Evolutionary conservation across 2,113 vertebrate genomes (phyloP).

Genomic region (Apodemus speciosus): DNA sequence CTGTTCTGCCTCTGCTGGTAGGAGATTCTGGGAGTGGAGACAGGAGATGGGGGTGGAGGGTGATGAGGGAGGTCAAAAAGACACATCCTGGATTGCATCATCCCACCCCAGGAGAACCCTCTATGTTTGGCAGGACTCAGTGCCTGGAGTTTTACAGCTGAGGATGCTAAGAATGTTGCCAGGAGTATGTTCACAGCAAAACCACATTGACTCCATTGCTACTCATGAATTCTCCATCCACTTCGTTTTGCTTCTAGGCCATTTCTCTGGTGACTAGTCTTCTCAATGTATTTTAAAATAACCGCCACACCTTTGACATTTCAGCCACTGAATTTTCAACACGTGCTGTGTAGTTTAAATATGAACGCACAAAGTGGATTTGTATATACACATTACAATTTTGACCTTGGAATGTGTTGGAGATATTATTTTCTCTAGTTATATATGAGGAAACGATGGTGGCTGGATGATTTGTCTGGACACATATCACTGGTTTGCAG

Average conservation of each 20-base stretch:
- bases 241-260: constrained; percentile 52
- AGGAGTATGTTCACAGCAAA: constrained; percentile 50
- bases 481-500: not conserved
- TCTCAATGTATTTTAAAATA: constrained; percentile 54
- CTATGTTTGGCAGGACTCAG: constrained; percentile 32
- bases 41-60: not conserved
- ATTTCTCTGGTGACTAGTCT: constrained; percentile 37
- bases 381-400: not conserved
- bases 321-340: constrained; percentile 28
- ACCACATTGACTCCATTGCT: constrained; percentile 58
- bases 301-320: constrained; percentile 43
- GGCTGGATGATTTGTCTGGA: constrained; percentile 8
- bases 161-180: constrained; percentile 62
- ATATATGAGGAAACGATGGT: constrained; percentile 22
- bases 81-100: constrained; percentile 68
- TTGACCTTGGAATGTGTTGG: not conserved
- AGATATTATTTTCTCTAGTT: constrained; percentile 35
- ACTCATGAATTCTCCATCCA: constrained; percentile 57
- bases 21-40: not conserved
- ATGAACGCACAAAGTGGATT: not conserved
- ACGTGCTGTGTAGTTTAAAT: constrained; percentile 8
- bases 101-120: constrained; percentile 49
- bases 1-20: constrained; percentile 20
- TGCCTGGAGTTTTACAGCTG: constrained; percentile 52
- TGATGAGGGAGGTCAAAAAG: constrained; percentile 34